Conservation (phyloP, 2,888 invertebrate genomes). For the Troides aeacus region DNA sequence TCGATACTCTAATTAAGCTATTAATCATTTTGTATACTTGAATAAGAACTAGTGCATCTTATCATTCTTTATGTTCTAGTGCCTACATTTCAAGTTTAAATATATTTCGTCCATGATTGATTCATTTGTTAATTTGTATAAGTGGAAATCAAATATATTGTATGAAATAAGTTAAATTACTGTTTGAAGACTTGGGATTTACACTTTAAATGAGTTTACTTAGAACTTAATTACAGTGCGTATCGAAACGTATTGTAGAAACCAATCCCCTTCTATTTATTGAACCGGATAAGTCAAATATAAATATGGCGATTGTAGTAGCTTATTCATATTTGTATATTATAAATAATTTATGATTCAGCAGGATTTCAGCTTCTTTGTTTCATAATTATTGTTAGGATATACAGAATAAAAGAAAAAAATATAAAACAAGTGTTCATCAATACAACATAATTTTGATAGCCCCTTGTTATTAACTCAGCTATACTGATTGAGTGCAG, state of each 20-base stretch:
- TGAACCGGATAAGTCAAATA: not conserved
- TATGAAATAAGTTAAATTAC: conserved; percentile 17
- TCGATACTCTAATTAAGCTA: too few species aligned
- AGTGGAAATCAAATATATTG: conserved; percentile 10
- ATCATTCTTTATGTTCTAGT: not conserved
- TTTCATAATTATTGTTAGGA: too few species aligned
- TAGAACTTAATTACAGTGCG: conserved; percentile 15
- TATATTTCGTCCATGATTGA: not conserved
- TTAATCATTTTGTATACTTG: not conserved
- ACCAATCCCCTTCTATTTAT: not conserved
- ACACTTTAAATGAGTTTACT: conserved; percentile 12
- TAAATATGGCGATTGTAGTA: not conserved
- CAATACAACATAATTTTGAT: too few species aligned
- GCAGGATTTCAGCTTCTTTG: too few species aligned
- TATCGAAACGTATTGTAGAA: conserved; percentile 2
- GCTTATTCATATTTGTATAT: not conserved
- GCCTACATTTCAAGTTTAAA: not conserved
- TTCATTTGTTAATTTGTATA: not conserved
- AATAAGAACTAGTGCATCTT: not conserved
- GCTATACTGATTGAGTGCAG: too few species aligned
- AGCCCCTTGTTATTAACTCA: too few species aligned
- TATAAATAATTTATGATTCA: not conserved
- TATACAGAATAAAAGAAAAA: too few species aligned
- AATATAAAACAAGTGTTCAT: too few species aligned
- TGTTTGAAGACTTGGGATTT: conserved; percentile 18